Percentiles rank a stretch among this genome's conserved stretches.
These are phyloP conservation scores for Odontocolon sp. DNA, from an alignment of 2,888 invertebrate species.

Conservation along the genomic window DNA sequence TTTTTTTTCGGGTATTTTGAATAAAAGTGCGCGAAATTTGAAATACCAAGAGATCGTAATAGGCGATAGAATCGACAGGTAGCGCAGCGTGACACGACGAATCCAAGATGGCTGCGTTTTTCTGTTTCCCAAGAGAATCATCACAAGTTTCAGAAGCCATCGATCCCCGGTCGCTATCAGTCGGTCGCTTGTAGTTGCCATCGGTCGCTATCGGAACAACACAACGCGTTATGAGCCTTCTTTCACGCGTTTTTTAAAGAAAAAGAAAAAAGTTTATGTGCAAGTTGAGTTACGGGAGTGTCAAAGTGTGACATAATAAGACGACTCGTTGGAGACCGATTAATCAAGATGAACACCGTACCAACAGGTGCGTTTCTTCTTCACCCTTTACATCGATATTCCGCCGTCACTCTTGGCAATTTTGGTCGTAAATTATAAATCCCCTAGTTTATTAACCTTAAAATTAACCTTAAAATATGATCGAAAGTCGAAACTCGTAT, in stretches of 20 bases:
- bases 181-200: too few species aligned
- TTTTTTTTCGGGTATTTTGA: too few species aligned
- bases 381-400: background rate
- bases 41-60: background rate
- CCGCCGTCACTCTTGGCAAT: background rate
- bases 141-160: slow-evolving; percentile 70
- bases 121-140: slow-evolving; percentile 58
- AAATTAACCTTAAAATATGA: background rate
- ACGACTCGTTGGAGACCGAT: background rate
- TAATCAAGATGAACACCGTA: slow-evolving; percentile 73
- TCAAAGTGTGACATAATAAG: background rate
- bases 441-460: slow-evolving; percentile 17
- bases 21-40: background rate
- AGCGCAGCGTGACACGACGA: slow-evolving; percentile 10
- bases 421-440: background rate
- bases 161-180: slow-evolving; percentile 68
- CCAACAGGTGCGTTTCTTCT: slow-evolving; percentile 75
- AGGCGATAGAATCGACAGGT: background rate
- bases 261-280: slow-evolving; percentile 5
- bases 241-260: slow-evolving; percentile 40
- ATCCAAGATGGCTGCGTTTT: slow-evolving; percentile 66
- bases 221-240: slow-evolving; percentile 64
- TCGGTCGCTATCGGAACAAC: slow-evolving; percentile 64
- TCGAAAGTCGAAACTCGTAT: background rate
- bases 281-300: background rate